These are phyloP conservation scores for Picus viridis DNA, from an alignment of 2,797 vertebrate species.

Conservation along the genomic window DNA sequence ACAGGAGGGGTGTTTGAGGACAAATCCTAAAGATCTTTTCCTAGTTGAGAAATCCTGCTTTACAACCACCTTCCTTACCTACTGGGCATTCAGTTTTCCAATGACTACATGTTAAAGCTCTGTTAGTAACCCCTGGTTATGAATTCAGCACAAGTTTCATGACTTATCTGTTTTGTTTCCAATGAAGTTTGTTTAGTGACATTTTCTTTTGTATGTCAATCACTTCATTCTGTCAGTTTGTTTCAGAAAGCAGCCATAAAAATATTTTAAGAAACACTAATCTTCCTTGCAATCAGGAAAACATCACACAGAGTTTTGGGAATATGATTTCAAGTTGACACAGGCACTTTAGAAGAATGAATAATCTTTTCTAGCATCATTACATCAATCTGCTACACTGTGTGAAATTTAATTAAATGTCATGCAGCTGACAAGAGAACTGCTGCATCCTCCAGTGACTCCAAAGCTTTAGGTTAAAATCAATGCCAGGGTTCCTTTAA, in stretches of 20 bases:
- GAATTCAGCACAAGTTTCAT: neutral
- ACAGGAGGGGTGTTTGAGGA: neutral
- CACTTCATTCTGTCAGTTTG: neutral
- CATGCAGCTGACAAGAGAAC: neutral
- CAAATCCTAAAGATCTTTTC: neutral
- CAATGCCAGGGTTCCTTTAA: neutral
- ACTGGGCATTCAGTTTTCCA: neutral
- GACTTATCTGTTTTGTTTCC: neutral
- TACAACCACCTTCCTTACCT: neutral
- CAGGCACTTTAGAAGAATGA: neutral
- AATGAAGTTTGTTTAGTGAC: neutral
- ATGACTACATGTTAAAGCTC: neutral
- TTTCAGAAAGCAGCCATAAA: neutral
- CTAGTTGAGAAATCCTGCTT: neutral
- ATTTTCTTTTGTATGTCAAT: neutral
- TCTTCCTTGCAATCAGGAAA: neutral
- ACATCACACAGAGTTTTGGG: neutral
- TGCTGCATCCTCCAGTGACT: neutral
- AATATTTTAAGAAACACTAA: slow-evolving; percentile 16
- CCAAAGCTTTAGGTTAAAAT: neutral
- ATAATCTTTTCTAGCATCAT: neutral
- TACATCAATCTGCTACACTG: neutral
- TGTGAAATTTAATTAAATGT: neutral
- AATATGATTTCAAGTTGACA: neutral
- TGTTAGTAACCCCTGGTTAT: neutral